Evolutionary conservation across 2,888 invertebrate genomes (phyloP).

Genomic region (Nemotelus pantherinus): DNA sequence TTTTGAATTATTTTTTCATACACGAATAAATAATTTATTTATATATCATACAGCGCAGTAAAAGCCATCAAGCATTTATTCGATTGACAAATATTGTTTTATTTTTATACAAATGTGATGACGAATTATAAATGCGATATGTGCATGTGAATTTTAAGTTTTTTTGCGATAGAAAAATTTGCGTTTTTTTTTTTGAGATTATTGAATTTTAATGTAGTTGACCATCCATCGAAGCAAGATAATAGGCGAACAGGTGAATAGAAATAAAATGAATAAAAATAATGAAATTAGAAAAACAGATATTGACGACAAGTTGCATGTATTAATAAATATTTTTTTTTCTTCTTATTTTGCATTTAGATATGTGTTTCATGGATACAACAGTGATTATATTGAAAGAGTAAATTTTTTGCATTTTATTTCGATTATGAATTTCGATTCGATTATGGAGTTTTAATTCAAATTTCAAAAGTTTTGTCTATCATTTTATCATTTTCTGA

Average conservation of each 20-base stretch:
- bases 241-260: constrained; percentile 62
- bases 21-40: too few relatives aligned
- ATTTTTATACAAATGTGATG: constrained; percentile 44
- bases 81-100: constrained; percentile 15
- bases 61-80: constrained; percentile 41
- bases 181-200: constrained; percentile 46
- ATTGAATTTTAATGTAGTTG: constrained; percentile 50
- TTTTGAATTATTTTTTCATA: too few relatives aligned
- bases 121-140: constrained; percentile 41
- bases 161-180: constrained; percentile 26
- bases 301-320: constrained; percentile 35
- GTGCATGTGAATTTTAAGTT: constrained; percentile 21
- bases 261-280: constrained; percentile 60
- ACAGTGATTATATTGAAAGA: too few relatives aligned
- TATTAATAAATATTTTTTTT: neutral
- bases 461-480: too few relatives aligned
- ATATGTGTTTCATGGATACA: too few relatives aligned
- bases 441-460: too few relatives aligned
- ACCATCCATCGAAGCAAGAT: constrained; percentile 63
- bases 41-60: constrained; percentile 23
- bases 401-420: too few relatives aligned
- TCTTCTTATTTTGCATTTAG: constrained; percentile 46
- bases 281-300: constrained; percentile 50
- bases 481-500: too few relatives aligned
- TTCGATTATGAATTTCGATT: too few relatives aligned